Evolutionary conservation across 1,140 invertebrate species (phyloP).

Genomic region (Thalassaphorura encarpata): DNA sequence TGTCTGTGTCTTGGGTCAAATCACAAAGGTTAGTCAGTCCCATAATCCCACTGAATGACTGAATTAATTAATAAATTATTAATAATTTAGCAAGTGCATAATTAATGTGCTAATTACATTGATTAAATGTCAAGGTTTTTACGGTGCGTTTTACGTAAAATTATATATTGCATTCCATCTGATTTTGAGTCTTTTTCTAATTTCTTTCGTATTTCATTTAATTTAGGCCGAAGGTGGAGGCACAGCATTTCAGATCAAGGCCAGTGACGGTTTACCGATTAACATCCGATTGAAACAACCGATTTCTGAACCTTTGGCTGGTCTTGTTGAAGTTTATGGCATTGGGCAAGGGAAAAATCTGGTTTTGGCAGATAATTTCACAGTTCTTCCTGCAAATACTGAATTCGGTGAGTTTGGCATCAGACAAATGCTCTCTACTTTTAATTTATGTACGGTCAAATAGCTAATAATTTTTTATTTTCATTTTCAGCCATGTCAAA

Average conservation of each 20-base stretch:
- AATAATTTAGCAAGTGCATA: neutral
- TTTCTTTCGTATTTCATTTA: neutral
- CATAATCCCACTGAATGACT: neutral
- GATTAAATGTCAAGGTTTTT: neutral
- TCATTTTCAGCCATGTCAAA: too few relatives aligned
- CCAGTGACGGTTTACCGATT: conserved; percentile 27
- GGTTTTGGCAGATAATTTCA: conserved; percentile 32
- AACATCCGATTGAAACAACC: conserved; percentile 30
- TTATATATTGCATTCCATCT: neutral
- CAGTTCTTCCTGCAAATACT: conserved; percentile 29
- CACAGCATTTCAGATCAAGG: conserved; percentile 32
- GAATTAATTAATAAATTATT: neutral
- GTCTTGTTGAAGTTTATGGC: conserved; percentile 35
- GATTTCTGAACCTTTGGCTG: conserved; percentile 29
- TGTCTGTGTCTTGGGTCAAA: conserved; percentile 20
- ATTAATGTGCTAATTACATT: neutral
- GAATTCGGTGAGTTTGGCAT: conserved; percentile 31
- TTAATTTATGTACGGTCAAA: too few relatives aligned
- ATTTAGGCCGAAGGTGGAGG: conserved; percentile 32
- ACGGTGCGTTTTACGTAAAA: neutral
- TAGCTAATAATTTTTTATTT: too few relatives aligned
- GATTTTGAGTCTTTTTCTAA: neutral
- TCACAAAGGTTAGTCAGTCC: conserved; percentile 14
- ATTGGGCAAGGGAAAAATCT: conserved; percentile 32
- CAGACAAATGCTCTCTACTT: neutral